A percentile compares a stretch with the other conserved stretches of the same genome.
phyloP scores from a whole-genome alignment of 2,113 vertebrate genomes.

The Mastomys natalensis region DNA sequence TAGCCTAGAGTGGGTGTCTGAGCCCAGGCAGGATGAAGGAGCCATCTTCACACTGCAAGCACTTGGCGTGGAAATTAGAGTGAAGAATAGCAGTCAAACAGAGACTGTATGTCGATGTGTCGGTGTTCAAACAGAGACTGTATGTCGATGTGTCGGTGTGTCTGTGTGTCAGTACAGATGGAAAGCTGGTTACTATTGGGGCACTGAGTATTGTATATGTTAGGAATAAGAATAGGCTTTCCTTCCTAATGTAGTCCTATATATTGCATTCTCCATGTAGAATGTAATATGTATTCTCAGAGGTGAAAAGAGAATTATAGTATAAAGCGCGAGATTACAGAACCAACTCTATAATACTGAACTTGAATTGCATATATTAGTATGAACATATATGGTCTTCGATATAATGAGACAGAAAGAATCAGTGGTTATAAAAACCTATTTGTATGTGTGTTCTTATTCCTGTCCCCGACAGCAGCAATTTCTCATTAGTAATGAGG shows the following conservation, averaged over 20 bases:
- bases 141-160: too few species aligned
- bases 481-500: neutral
- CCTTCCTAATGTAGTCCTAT: neutral
- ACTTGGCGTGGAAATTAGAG: neutral
- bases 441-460: neutral
- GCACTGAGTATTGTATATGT: neutral
- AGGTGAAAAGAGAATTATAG: neutral
- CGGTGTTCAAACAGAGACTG: neutral
- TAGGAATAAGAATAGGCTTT: neutral
- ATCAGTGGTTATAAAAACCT: neutral
- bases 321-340: neutral
- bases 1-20: neutral
- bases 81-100: neutral
- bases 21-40: neutral
- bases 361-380: neutral
- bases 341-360: neutral
- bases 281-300: neutral
- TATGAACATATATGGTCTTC: neutral
- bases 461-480: neutral
- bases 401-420: neutral
- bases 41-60: neutral
- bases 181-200: neutral
- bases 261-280: neutral
- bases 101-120: neutral
- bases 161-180: too few species aligned